phyloP scores from a whole-genome alignment of 2,888 invertebrate genomes.

The Elmis aenea region DNA sequence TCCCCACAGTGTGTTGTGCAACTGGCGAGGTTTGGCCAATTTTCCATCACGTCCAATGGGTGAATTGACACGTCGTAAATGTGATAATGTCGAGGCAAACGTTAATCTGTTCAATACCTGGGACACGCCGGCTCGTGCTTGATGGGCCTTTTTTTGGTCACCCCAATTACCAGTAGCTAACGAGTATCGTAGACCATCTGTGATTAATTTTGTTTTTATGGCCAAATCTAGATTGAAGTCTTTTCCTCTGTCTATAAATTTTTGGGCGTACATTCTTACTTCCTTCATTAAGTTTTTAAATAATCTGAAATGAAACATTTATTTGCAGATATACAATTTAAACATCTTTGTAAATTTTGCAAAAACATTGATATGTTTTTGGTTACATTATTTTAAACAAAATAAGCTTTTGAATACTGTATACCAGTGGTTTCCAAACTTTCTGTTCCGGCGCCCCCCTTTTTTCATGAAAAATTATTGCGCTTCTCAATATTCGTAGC shows the following conservation, averaged over 20 bases:
- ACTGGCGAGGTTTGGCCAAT: conserved; percentile 95
- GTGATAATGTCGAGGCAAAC: conserved; percentile 97
- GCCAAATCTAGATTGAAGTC: conserved; percentile 96
- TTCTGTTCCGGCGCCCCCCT: too few species aligned
- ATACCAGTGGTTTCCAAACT: too few species aligned
- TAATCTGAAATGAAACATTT: conserved; percentile 48
- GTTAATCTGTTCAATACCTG: conserved; percentile 98
- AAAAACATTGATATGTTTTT: too few species aligned
- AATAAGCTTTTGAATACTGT: background rate
- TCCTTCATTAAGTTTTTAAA: conserved; percentile 96
- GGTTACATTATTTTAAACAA: too few species aligned
- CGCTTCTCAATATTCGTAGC: too few species aligned
- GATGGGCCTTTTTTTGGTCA: conserved; percentile 99
- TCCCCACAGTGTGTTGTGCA: conserved; percentile 99
- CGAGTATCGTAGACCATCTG: conserved; percentile 96
- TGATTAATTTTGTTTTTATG: conserved; percentile 96
- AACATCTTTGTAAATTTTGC: background rate
- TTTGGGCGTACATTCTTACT: conserved; percentile 97
- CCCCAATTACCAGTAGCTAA: conserved; percentile 99
- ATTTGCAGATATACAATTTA: conserved; percentile 2
- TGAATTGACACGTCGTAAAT: conserved; percentile 96
- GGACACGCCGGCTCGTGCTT: conserved; percentile 93
- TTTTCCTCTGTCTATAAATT: conserved; percentile 97
- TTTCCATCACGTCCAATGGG: conserved; percentile 99
- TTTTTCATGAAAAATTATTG: too few species aligned